Evolutionary conservation across 2,888 invertebrate genomes (phyloP).

Genomic region (Bembecia ichneumoniformis): DNA sequence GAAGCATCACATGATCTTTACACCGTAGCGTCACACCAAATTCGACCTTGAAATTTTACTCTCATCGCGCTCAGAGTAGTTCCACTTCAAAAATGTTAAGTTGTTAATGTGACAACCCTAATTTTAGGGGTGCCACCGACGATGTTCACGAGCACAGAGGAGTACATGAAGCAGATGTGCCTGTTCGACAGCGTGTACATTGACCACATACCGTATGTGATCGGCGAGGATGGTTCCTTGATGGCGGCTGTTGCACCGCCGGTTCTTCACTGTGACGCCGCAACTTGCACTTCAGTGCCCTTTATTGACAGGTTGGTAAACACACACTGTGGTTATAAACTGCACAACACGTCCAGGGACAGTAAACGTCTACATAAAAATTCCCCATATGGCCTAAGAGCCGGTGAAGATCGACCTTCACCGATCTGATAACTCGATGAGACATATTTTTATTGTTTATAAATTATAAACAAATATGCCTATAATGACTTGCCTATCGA

Average conservation of each 20-base stretch:
- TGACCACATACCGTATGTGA: conserved; percentile 59
- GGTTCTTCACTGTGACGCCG: conserved; percentile 60
- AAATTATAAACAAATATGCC: too few species aligned
- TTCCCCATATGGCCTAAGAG: too few species aligned
- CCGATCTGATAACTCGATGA: too few species aligned
- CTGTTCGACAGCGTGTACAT: conserved; percentile 57
- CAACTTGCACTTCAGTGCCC: conserved; percentile 60
- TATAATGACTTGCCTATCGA: too few species aligned
- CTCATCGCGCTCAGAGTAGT: neutral
- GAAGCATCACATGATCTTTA: too few species aligned
- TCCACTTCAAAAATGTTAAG: too few species aligned
- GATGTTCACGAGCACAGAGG: conserved; percentile 51
- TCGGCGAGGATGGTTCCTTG: conserved; percentile 55
- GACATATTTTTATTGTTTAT: too few species aligned
- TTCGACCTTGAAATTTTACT: neutral
- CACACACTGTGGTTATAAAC: neutral
- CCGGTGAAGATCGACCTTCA: too few species aligned
- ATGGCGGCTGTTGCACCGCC: conserved; percentile 63
- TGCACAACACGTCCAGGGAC: too few species aligned
- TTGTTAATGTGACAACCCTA: too few species aligned
- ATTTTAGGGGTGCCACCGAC: conserved; percentile 51
- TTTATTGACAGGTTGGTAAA: conserved; percentile 50
- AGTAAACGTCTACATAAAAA: too few species aligned
- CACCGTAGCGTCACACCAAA: neutral
- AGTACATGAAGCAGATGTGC: conserved; percentile 63